Conservation (phyloP, 2,113 vertebrate species). For the Lethenteron reissneri region DNA sequence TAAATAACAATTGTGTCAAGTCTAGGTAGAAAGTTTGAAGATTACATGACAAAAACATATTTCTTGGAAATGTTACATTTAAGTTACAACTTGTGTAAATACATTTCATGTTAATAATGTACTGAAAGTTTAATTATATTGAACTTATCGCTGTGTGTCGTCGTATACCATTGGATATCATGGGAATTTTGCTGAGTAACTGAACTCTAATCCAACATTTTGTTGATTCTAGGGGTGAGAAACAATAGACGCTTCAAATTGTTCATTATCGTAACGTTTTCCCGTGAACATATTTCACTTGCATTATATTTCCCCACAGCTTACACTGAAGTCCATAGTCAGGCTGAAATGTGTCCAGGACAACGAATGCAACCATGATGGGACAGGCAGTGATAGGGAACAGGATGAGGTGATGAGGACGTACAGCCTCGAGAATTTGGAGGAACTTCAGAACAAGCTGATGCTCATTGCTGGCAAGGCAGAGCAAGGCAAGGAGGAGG, state of each 20-base stretch:
- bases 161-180: background rate
- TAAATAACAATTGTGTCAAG: too few relatives aligned
- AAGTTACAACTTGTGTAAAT: too few relatives aligned
- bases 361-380: conserved; percentile 12
- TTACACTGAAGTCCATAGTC: conserved; percentile 38
- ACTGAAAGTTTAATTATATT: too few relatives aligned
- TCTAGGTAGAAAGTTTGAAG: too few relatives aligned
- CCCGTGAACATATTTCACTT: background rate
- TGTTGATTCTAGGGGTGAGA: background rate
- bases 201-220: background rate
- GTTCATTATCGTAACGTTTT: background rate
- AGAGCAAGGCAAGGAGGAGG: conserved; percentile 46
- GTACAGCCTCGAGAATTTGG: conserved; percentile 52
- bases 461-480: conserved; percentile 90
- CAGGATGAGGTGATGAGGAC: conserved; percentile 12
- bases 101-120: too few relatives aligned
- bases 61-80: too few relatives aligned
- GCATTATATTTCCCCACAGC: conserved; percentile 19
- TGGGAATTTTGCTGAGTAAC: background rate
- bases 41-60: too few relatives aligned
- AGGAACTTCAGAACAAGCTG: conserved; percentile 72
- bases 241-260: background rate
- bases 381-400: conserved; percentile 3
- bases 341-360: conserved; percentile 29
- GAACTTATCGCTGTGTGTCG: too few relatives aligned